Conservation (phyloP, 2,113 vertebrate species). For the Rhynchopsitta pachyrhyncha region DNA sequence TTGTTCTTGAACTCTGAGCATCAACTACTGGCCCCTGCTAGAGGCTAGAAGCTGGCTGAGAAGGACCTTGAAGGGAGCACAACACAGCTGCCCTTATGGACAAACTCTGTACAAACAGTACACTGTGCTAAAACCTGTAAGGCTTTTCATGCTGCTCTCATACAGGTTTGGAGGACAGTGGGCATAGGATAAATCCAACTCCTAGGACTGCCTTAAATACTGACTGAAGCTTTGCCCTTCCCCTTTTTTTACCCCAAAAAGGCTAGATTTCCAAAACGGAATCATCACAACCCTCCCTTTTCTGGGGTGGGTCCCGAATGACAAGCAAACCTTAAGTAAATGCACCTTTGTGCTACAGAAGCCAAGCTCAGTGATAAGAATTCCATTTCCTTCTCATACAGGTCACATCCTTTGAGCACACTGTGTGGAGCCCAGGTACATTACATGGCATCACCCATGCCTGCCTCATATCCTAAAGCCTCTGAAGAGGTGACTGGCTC, state of each 20-base stretch:
- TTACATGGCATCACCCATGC: fast-evolving
- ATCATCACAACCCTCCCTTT: not conserved
- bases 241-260: not conserved
- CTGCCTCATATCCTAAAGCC: fast-evolving
- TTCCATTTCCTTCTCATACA: fast-evolving
- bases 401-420: fast-evolving
- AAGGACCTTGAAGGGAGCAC: not conserved
- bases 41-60: not conserved
- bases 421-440: fast-evolving
- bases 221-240: not conserved
- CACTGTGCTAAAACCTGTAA: not conserved
- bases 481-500: not conserved
- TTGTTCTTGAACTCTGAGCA: not conserved
- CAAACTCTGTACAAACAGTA: fast-evolving
- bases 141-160: not conserved
- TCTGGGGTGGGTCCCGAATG: not conserved
- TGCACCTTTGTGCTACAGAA: not conserved
- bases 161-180: not conserved
- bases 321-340: not conserved
- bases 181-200: not conserved
- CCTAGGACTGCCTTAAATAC: not conserved
- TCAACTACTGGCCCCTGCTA: not conserved
- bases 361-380: fast-evolving
- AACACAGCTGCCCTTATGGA: not conserved
- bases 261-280: not conserved